Evolutionary conservation across 2,888 invertebrate genomes (phyloP), one percentile per base, ranked within the genome.

Genomic region (Mellilla xanthometata): DNA sequence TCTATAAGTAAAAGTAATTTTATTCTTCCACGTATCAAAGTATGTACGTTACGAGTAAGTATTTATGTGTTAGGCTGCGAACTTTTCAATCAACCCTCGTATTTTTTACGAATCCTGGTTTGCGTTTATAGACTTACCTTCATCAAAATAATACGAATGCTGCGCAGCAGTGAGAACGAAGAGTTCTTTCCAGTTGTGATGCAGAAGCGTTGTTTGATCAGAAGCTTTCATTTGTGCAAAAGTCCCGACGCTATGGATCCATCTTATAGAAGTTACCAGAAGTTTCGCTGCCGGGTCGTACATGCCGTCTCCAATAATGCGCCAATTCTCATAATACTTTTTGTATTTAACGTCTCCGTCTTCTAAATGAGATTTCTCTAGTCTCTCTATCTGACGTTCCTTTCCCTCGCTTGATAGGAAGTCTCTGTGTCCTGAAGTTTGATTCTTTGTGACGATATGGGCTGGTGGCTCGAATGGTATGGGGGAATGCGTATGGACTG

Each of bases 131-230:
- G 15, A 35, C 40, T 40, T 46, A 56, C 95, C 93, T 84, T 94
- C 93, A 54, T 95, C 94, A 23, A 96, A 91, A 10, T 93, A 91
- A 49, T 95, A 91, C 1, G 93, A 92, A 93, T 94, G 95, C 68
- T 97, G 96, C 0, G 96, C 95, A 5, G 96, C 95, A 19, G 95
- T 96, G 6, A 97, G 76, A 1, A 96, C 91, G 72, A 96, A 96
- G 2, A 97, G 79, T 71, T 96, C 96, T 62, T 93, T 93, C 97
- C 97, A 97, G 19, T 95, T 93, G 67, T 93, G 94, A 64, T 95
- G 94, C 39, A 97, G 79, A 26, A 97, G 87, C 36, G 92, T 90
- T 0, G 93, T 92, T 70, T 96, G 96, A 62, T 96, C 96, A 33
- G 92, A 55, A 1, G 61, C 56, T 35, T 76, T 73, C 56, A 95